These are phyloP conservation scores for Muscidifurax raptorellus DNA, from an alignment of 1,140 invertebrate genomes.

Conservation along the genomic window DNA sequence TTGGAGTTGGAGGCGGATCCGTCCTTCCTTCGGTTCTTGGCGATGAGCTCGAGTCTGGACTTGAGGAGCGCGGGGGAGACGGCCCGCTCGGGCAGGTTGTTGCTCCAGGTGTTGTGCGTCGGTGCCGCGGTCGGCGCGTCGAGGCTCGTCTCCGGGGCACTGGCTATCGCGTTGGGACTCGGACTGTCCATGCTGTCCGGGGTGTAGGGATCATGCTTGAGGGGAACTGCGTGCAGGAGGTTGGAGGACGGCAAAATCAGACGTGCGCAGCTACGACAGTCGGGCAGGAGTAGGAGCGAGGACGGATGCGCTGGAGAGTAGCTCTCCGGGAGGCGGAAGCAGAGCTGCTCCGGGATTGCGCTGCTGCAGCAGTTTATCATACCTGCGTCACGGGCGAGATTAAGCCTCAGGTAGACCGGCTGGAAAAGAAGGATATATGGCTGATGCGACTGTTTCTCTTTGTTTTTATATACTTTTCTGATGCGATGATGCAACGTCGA, in stretches of 20 bases:
- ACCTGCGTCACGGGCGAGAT: constrained; percentile 85
- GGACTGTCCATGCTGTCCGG: constrained; percentile 86
- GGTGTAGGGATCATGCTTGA: constrained; percentile 83
- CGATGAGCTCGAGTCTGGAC: constrained; percentile 72
- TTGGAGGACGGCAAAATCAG: constrained; percentile 63
- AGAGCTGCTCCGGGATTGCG: constrained; percentile 70
- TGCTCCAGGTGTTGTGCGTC: not conserved
- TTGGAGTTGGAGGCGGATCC: constrained; percentile 56
- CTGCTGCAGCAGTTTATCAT: constrained; percentile 80
- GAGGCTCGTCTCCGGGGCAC: constrained; percentile 56
- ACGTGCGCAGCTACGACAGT: constrained; percentile 67
- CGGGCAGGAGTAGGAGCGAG: constrained; percentile 68
- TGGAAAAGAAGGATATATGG: constrained; percentile 74
- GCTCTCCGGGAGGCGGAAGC: constrained; percentile 76
- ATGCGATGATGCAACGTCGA: not conserved
- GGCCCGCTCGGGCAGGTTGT: constrained; percentile 57
- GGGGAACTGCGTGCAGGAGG: constrained; percentile 76
- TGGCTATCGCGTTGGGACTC: constrained; percentile 78
- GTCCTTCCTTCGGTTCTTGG: constrained; percentile 37
- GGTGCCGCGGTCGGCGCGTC: constrained; percentile 54
- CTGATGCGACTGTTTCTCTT: not conserved
- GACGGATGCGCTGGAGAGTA: constrained; percentile 57
- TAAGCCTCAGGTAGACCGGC: constrained; percentile 87
- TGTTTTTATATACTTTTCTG: not conserved
- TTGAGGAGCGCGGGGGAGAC: constrained; percentile 78